phyloP scores from a whole-genome alignment of 2,797 vertebrate genomes.

The Allobates femoralis region DNA sequence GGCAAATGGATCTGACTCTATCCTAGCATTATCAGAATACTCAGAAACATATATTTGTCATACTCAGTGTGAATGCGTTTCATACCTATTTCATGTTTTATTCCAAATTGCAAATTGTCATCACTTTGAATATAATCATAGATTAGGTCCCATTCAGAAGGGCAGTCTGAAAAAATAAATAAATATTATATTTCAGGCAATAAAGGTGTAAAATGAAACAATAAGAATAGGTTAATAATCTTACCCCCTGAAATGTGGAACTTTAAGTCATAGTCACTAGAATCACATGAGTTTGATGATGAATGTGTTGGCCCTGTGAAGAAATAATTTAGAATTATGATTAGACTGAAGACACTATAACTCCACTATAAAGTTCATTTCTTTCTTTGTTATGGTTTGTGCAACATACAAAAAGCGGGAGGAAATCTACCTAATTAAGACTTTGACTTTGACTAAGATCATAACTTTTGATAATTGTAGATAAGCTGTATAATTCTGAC shows the following conservation, averaged over 20 bases:
- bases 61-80: neutral
- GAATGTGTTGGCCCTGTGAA: conserved; percentile 26
- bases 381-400: neutral
- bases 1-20: too few species aligned
- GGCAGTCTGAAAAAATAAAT: neutral
- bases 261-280: conserved; percentile 31
- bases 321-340: neutral
- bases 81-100: conserved; percentile 48
- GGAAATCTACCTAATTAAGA: neutral
- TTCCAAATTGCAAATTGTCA: neutral
- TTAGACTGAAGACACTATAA: neutral
- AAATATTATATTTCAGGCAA: neutral
- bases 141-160: conserved; percentile 55
- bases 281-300: neutral
- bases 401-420: neutral
- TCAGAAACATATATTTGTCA: neutral
- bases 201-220: neutral
- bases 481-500: neutral
- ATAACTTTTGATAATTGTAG: neutral
- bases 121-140: conserved; percentile 45
- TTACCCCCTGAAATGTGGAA: conserved; percentile 42
- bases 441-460: neutral
- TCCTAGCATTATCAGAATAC: neutral
- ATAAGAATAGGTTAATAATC: neutral
- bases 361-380: neutral